Evolutionary conservation across 2,113 vertebrate genomes (phyloP), one percentile per base, ranked within the genome.

Genomic region (Columba livia): DNA sequence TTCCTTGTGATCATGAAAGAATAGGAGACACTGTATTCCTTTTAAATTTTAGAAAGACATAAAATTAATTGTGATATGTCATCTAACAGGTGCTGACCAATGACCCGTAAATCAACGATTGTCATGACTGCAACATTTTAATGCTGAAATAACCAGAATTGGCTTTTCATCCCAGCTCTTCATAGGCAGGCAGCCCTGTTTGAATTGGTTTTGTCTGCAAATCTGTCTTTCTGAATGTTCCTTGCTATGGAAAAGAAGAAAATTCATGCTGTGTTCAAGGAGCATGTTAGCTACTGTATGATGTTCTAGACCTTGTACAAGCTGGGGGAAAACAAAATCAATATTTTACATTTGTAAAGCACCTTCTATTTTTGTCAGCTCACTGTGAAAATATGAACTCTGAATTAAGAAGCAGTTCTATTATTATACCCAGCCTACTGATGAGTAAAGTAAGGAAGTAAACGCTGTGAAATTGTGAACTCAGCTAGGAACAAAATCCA

Each of bases 1-100:
- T 58, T 92, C 40, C 38, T 90, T 79, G 56, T 85, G 85, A 94
- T 91, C 94, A 61, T 90, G 93, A 75, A 57, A 54, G 91, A 88
- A 73, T 19, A 48, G 25, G 62, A 51, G 60, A 78, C 67, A 86
- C 86, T 74, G 15, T 78, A 67, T 95, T 90, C 26, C 28, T n/a
- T 44, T 79, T 73, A 91, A 44, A 84, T 54, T 77, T 90, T 91
- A 90, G 72, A 89, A 90, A 80, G 53, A 42, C 42, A 69, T 78
- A 58, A 74, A 85, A 34, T 77, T 77, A 69, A 25, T 78, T 62
- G 29, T 73, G 54, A n/a, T 25, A 1, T 78, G 34, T 7, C 19
- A 64, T 84, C 18, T 40, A 65, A 26, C 25, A 85, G 61, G 12
- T 88, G 81, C 71, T 93, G 54, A 34, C 32, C 58, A 73, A 36